Percentiles rank a stretch among this genome's conserved stretches.
These are phyloP conservation scores for Melinopterus prodromus DNA, from an alignment of 2,888 invertebrate genomes.

Conservation along the genomic window DNA sequence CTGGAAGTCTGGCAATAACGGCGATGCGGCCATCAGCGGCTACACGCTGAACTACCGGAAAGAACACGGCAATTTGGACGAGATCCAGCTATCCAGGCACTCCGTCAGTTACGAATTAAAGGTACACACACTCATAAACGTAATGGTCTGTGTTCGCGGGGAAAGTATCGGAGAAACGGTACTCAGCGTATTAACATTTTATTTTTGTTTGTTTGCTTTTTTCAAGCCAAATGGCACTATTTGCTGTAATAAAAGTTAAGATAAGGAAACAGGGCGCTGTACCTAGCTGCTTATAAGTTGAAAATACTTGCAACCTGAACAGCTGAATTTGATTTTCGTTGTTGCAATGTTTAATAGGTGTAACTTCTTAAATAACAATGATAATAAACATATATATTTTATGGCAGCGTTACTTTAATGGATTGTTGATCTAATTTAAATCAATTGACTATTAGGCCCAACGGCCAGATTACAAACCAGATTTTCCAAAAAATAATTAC, in stretches of 20 bases:
- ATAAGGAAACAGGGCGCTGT: no score
- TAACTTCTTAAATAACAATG: no score
- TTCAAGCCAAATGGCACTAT: neutral
- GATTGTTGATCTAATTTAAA: no score
- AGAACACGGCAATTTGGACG: conserved; percentile 71
- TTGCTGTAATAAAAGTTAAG: neutral
- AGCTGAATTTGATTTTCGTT: no score
- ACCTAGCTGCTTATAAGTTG: no score
- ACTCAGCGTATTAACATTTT: neutral
- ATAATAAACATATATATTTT: no score
- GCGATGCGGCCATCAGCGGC: conserved; percentile 73
- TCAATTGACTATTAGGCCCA: no score
- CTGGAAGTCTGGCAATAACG: conserved; percentile 77
- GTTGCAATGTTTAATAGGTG: no score
- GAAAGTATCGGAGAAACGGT: neutral
- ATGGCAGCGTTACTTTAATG: no score
- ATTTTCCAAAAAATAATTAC: no score
- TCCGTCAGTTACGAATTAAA: conserved; percentile 74
- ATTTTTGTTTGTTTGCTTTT: neutral
- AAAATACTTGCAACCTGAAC: no score
- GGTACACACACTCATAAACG: conserved; percentile 50
- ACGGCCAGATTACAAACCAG: no score
- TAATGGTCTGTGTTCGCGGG: neutral
- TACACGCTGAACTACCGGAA: conserved; percentile 74
- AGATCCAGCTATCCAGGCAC: conserved; percentile 70